These are phyloP conservation scores for Limosa lapponica DNA, from an alignment of 2,797 vertebrate genomes.

Conservation along the genomic window DNA sequence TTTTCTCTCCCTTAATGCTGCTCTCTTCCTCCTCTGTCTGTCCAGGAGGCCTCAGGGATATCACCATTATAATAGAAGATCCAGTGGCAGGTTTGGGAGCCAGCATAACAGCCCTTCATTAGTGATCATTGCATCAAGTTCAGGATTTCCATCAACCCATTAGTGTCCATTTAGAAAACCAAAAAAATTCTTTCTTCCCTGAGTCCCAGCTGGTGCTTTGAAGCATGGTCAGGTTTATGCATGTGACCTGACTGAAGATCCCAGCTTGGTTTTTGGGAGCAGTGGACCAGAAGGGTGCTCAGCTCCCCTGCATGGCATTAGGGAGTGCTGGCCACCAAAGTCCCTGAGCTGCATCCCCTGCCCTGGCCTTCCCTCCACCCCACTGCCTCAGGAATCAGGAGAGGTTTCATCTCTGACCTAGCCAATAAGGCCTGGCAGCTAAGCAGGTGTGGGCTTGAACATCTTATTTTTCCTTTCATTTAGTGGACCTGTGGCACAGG, in stretches of 20 bases:
- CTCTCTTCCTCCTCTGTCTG: constrained; percentile 68
- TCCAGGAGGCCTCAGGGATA: constrained; percentile 90
- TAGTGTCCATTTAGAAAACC: constrained; percentile 62
- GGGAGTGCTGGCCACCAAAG: neutral
- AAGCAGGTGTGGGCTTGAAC: neutral
- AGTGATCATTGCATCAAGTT: constrained; percentile 54
- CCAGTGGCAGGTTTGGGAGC: constrained; percentile 94
- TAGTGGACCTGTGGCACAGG: neutral
- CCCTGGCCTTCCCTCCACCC: neutral
- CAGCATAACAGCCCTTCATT: constrained; percentile 70
- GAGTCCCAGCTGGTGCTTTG: neutral
- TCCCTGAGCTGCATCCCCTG: neutral
- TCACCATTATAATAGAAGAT: constrained; percentile 99
- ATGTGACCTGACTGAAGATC: neutral
- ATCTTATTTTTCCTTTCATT: neutral
- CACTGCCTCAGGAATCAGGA: neutral
- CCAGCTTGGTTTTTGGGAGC: constrained; percentile 11
- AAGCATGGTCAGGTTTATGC: constrained; percentile 21
- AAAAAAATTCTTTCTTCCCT: neutral
- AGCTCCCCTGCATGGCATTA: constrained; percentile 14
- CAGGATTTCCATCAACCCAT: constrained; percentile 56
- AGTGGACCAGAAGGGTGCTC: neutral
- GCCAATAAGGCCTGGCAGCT: neutral
- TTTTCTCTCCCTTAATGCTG: constrained; percentile 56
- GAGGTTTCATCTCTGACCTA: neutral